phyloP scores from a whole-genome alignment of 2,888 invertebrate genomes.

The Hydriomena furcata region DNA sequence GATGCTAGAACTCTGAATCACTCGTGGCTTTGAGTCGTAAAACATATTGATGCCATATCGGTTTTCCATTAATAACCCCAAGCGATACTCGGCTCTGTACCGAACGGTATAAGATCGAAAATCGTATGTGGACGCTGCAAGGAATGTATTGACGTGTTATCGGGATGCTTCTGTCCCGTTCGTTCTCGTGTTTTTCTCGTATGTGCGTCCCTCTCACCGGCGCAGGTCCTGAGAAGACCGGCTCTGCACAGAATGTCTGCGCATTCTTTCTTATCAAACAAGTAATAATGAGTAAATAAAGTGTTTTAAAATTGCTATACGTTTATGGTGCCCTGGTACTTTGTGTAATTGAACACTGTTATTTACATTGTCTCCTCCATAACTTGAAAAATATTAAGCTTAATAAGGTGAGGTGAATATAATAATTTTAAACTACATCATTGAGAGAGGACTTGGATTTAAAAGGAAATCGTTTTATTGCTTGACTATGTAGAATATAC shows the following conservation, averaged over 20 bases:
- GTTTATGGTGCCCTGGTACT: constrained; percentile 59
- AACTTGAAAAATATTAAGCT: constrained; percentile 29
- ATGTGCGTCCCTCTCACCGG: constrained; percentile 72
- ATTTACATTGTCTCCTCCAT: constrained; percentile 36
- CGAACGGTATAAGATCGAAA: constrained; percentile 40
- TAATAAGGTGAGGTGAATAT: constrained; percentile 13
- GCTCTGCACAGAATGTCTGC: constrained; percentile 67
- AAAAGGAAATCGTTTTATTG: constrained; percentile 16
- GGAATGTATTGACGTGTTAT: constrained; percentile 84
- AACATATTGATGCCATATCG: constrained; percentile 83
- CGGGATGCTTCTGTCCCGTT: constrained; percentile 75
- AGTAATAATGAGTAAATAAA: constrained; percentile 62
- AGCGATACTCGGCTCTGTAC: constrained; percentile 52
- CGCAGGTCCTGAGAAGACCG: constrained; percentile 72
- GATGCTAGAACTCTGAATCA: constrained; percentile 49
- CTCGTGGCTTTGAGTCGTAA: constrained; percentile 54
- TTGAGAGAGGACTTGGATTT: constrained; percentile 15
- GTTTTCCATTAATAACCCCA: constrained; percentile 74
- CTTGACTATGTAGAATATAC: constrained; percentile 11
- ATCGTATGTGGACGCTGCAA: constrained; percentile 57
- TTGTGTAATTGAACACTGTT: constrained; percentile 47
- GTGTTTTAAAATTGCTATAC: constrained; percentile 54
- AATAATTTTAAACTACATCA: constrained; percentile 16
- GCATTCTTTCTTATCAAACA: constrained; percentile 76
- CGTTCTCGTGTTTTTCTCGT: constrained; percentile 59